These are phyloP conservation scores for Callipepla squamata DNA, from an alignment of 2,113 vertebrate species.

Conservation along the genomic window DNA sequence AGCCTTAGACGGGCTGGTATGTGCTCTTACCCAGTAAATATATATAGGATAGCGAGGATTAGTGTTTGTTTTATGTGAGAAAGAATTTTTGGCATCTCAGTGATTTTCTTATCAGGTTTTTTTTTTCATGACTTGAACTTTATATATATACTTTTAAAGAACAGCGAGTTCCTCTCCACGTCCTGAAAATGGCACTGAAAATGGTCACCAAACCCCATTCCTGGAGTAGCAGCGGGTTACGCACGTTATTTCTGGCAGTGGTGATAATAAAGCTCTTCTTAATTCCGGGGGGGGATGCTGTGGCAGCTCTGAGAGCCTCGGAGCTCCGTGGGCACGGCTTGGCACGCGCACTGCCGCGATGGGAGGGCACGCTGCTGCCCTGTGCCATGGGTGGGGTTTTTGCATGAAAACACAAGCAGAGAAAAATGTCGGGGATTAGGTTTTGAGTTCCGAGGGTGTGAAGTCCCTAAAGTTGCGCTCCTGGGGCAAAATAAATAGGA, in stretches of 20 bases:
- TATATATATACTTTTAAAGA: neutral
- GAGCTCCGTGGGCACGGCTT: neutral
- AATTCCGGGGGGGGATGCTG: slow-evolving; percentile 20
- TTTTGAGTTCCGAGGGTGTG: neutral
- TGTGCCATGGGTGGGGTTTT: neutral
- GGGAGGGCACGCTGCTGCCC: neutral
- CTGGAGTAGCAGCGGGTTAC: neutral
- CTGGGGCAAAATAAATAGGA: neutral
- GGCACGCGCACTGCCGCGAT: neutral
- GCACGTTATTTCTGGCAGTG: slow-evolving; percentile 57
- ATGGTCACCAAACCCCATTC: neutral
- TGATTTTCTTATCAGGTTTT: slow-evolving; percentile 52
- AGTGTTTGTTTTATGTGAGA: neutral
- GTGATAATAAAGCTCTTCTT: slow-evolving; percentile 22
- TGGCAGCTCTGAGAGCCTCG: neutral
- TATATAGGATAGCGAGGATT: neutral
- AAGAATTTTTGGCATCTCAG: slow-evolving; percentile 34
- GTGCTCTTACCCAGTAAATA: slow-evolving; percentile 53
- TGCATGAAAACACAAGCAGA: neutral
- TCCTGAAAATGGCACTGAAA: slow-evolving; percentile 5
- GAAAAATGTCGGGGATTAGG: neutral
- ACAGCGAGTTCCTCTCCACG: slow-evolving; percentile 9
- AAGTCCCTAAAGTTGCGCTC: neutral
- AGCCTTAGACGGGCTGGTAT: slow-evolving; percentile 63
- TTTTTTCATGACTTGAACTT: slow-evolving; percentile 29